A percentile compares a stretch with the other conserved stretches of the same genome.
phyloP scores from a whole-genome alignment of 2,797 vertebrate species.

The Liasis olivaceus region DNA sequence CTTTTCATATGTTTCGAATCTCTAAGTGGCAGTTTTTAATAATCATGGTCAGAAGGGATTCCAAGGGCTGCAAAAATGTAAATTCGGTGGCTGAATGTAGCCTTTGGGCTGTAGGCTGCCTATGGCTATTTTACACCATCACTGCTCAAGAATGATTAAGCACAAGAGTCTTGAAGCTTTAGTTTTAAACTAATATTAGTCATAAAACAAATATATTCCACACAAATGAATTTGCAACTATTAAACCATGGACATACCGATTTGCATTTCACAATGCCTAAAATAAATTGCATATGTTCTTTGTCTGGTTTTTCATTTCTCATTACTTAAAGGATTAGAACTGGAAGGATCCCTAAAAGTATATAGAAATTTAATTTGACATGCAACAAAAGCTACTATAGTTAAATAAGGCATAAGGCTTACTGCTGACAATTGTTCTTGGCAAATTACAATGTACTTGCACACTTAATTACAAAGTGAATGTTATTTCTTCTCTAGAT shows the following conservation, averaged over 20 bases:
- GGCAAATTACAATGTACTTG: slow-evolving; percentile 34
- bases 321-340: slow-evolving; percentile 54
- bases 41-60: background rate
- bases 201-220: slow-evolving; percentile 24
- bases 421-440: slow-evolving; percentile 42
- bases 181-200: background rate
- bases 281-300: slow-evolving; percentile 45
- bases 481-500: slow-evolving; percentile 19
- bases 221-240: background rate
- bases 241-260: slow-evolving; percentile 27
- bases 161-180: background rate
- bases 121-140: background rate
- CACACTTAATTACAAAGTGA: slow-evolving; percentile 26
- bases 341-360: slow-evolving; percentile 50
- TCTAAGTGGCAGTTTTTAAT: background rate
- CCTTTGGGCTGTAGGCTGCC: background rate
- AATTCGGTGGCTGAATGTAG: background rate
- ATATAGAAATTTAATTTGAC: slow-evolving; percentile 60
- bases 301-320: slow-evolving; percentile 48
- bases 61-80: background rate
- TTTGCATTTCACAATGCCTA: slow-evolving; percentile 45
- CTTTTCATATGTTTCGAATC: background rate
- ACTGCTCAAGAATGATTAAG: fast-evolving
- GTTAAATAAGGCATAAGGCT: background rate
- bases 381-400: slow-evolving; percentile 23